A percentile compares a stretch with the other conserved stretches of the same genome.
These are phyloP conservation scores for Hippocampus zosterae DNA, from an alignment of 2,113 vertebrate species.

Conservation along the genomic window DNA sequence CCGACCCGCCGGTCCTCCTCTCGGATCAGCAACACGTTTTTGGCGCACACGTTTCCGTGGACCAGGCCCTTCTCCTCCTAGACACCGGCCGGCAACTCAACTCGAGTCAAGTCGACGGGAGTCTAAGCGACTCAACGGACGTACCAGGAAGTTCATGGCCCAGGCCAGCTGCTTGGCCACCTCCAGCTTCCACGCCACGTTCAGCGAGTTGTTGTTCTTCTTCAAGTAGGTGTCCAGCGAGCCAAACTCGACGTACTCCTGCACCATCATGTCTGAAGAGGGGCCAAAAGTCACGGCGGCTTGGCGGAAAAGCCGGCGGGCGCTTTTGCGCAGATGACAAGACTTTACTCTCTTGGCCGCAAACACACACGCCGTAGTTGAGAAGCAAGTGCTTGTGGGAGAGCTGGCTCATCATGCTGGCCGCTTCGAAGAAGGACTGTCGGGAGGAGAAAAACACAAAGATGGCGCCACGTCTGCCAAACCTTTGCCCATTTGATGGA, in stretches of 20 bases:
- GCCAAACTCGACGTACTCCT: constrained; percentile 93
- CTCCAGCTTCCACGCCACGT: constrained; percentile 95
- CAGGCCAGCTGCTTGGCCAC: constrained; percentile 94
- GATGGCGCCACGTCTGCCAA: too few relatives aligned
- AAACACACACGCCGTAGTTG: constrained; percentile 96
- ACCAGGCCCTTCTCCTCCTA: constrained; percentile 91
- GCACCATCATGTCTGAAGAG: constrained; percentile 90
- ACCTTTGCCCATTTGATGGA: too few relatives aligned
- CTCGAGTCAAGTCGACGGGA: too few relatives aligned
- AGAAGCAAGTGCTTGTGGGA: constrained; percentile 94
- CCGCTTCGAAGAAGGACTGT: constrained; percentile 97
- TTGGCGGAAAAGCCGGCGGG: too few relatives aligned
- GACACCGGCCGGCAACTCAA: neutral
- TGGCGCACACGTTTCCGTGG: constrained; percentile 93
- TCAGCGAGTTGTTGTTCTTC: constrained; percentile 86
- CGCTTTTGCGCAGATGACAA: neutral
- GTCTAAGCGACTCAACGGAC: too few relatives aligned
- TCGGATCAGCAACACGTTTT: constrained; percentile 91
- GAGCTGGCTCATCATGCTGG: constrained; percentile 99
- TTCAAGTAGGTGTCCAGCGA: constrained; percentile 93
- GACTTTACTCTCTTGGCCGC: constrained; percentile 88
- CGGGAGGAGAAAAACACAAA: neutral
- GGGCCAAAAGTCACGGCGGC: too few relatives aligned
- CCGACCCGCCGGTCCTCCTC: constrained; percentile 88
- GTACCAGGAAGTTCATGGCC: constrained; percentile 96